Evolutionary conservation across 2,888 invertebrate genomes (phyloP), one percentile per base, ranked within the genome.

Genomic region (Meteorus colon): DNA sequence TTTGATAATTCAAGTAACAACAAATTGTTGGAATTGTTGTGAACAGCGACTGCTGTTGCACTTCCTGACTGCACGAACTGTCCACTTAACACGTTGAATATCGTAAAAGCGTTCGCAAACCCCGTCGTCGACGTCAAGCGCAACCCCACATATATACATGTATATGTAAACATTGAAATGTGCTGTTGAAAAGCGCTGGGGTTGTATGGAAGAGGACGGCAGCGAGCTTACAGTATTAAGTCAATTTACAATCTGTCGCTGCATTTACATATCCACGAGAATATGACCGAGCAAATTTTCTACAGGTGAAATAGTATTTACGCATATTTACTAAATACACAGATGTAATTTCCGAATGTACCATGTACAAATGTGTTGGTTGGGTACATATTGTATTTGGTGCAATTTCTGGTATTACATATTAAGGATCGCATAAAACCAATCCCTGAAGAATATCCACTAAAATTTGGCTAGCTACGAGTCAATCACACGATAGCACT

Each of bases 181-280:
- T n/a, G 8, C 55, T n/a, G 19, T 55, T 55, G 55, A 55, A 55
- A 55, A 55, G 55, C 55, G 24, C 19, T 16, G 14, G 62, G 31
- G 31, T 55, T 5, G 55, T n/a, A n/a, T 24, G 19, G 19, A 55
- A 55, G 24, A 19, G 55, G 55, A 55, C 55, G 55, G 6, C 55
- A 55, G 14, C 29, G 34, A 62, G 62, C 31, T 62, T 29, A 62
- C 19, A 2, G 16, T 62, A 31, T 31, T 62, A 62, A 62, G 19
- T 62, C 31, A 62, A 62, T 62, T 62, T 31, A 62, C 62, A 62
- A 62, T n/a, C 62, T 62, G 62, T 62, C 62, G 29, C 31, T 62
- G 16, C 14, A 31, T 62, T 62, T 34, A 19, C 55, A 55, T 55
- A 55, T 19, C 55, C 55, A 19, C n/a, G 55, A 55, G 55, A 19